These are phyloP conservation scores for human DNA, from an alignment of 2,113 vertebrate species.

Conservation along the genomic window GRCh38 chr18:26481501-26482000, in stretches of 20 bases:
- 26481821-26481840: background rate
- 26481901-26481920: background rate
- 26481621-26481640: background rate
- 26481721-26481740: background rate
- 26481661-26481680: background rate
- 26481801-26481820: background rate
- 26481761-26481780: background rate
- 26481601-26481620: slow-evolving; percentile 17
- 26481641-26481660: background rate
- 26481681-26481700: background rate
- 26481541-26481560: background rate
- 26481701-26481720: background rate
- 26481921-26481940: background rate
- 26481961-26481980: background rate
- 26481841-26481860: background rate
- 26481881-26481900: background rate
- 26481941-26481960: background rate
- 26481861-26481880: background rate
- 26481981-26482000: background rate
- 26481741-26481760: background rate
- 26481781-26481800: background rate
- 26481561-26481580: background rate
- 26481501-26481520: background rate
- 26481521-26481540: background rate
- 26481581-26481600: background rate